These are phyloP conservation scores for Trachymyrmex cornetzi DNA, from an alignment of 1,140 invertebrate genomes.

Conservation along the genomic window DNA sequence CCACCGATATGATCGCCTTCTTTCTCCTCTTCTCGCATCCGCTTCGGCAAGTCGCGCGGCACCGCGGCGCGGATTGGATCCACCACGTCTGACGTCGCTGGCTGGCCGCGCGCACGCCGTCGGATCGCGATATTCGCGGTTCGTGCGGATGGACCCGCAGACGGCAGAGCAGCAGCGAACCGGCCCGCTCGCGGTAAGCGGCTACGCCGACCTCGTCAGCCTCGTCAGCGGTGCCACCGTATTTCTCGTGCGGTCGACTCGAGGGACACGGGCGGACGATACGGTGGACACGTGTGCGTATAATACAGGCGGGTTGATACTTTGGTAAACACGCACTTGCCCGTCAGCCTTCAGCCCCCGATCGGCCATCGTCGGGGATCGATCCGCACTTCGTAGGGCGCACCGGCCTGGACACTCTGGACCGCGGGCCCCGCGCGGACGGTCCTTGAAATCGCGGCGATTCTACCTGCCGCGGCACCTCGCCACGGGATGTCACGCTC, in stretches of 20 bases:
- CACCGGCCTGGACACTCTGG: slow-evolving; percentile 51
- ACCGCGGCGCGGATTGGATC: no score
- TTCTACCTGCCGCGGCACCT: background rate
- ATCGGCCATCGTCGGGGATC: background rate
- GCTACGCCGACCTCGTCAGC: slow-evolving; percentile 30
- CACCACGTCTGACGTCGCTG: no score
- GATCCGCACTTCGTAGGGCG: background rate
- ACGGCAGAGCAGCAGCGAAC: background rate
- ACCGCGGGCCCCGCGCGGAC: slow-evolving; percentile 11
- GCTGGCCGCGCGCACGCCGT: background rate
- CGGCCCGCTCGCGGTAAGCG: slow-evolving; percentile 12
- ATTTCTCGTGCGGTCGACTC: slow-evolving; percentile 31
- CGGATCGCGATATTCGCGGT: no score
- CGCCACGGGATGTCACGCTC: slow-evolving; percentile 4
- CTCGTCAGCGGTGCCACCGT: slow-evolving; percentile 59
- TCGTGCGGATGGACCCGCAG: slow-evolving; percentile 28
- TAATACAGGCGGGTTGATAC: slow-evolving; percentile 78
- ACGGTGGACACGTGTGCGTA: slow-evolving; percentile 69
- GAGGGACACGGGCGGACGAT: slow-evolving; percentile 6
- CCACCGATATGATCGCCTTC: background rate
- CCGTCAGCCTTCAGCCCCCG: no score
- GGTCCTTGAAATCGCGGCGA: background rate
- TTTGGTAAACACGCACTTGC: slow-evolving; percentile 71
- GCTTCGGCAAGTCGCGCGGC: background rate
- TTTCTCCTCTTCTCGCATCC: slow-evolving; percentile 13